Percentiles rank a stretch among this genome's conserved stretches.
These are phyloP conservation scores for Sterrhoptilus dennistouni DNA, from an alignment of 2,113 vertebrate species.

Conservation along the genomic window DNA sequence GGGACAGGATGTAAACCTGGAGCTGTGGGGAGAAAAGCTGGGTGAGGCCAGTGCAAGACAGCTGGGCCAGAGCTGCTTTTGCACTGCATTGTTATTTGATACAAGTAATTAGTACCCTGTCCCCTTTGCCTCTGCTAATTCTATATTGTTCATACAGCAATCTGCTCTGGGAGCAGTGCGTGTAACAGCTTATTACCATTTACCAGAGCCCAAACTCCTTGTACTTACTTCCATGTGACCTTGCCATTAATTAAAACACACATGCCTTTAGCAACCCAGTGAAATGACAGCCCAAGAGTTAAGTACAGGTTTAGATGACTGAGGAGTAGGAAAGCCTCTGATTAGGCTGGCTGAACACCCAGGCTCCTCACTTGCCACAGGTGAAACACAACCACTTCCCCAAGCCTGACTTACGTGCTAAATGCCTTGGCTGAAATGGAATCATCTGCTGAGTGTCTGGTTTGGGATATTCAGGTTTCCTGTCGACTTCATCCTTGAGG, in stretches of 20 bases:
- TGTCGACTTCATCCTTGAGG: slow-evolving; percentile 91
- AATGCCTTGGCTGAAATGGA: slow-evolving; percentile 95
- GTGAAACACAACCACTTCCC: background rate
- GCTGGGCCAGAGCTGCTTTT: background rate
- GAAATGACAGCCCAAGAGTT: background rate
- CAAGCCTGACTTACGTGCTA: slow-evolving; percentile 85
- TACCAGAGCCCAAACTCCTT: background rate
- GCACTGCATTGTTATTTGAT: background rate
- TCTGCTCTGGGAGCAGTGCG: background rate
- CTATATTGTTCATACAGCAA: background rate
- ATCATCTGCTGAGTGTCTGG: slow-evolving; percentile 99
- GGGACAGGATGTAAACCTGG: slow-evolving; percentile 96
- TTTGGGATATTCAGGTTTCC: slow-evolving; percentile 97
- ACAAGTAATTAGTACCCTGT: background rate
- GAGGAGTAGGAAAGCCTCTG: background rate
- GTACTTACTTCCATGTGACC: background rate
- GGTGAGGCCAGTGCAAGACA: background rate
- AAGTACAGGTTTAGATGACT: background rate
- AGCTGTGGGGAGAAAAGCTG: slow-evolving; percentile 72
- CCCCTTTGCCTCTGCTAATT: background rate
- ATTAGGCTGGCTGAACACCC: background rate
- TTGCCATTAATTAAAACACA: background rate
- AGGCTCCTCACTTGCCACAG: background rate
- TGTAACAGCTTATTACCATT: background rate
- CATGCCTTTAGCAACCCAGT: background rate